These are phyloP conservation scores for Oreohelix idahoensis DNA, from an alignment of 1,140 invertebrate genomes.

Conservation along the genomic window DNA sequence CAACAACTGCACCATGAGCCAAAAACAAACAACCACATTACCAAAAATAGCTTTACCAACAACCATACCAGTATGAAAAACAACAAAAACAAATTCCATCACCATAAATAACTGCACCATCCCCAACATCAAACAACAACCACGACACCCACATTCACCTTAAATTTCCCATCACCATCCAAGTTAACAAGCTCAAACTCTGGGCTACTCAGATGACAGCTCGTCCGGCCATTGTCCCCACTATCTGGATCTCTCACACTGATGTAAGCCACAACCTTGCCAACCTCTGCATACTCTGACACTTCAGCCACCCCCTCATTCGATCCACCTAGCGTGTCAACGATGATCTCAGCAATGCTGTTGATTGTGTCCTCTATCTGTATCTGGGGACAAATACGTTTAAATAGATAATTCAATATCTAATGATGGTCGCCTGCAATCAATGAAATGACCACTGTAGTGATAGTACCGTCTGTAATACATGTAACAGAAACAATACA, in stretches of 20 bases:
- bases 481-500: too few species aligned
- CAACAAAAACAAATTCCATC: too few species aligned
- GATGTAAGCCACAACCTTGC: constrained; percentile 59
- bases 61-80: too few species aligned
- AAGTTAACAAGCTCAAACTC: constrained; percentile 56
- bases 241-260: constrained; percentile 58
- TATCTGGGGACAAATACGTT: constrained; percentile 36
- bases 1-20: too few species aligned
- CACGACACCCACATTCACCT: constrained; percentile 38
- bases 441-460: too few species aligned
- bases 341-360: constrained; percentile 62
- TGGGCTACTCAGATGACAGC: constrained; percentile 48
- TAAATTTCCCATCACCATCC: constrained; percentile 52
- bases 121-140: too few species aligned
- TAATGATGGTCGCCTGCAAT: too few species aligned
- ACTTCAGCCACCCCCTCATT: constrained; percentile 45
- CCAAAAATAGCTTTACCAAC: too few species aligned
- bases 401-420: too few species aligned
- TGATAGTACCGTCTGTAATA: too few species aligned
- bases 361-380: constrained; percentile 68
- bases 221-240: constrained; percentile 57
- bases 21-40: too few species aligned
- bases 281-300: constrained; percentile 58
- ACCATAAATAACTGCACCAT: too few species aligned
- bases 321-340: constrained; percentile 54